These are phyloP conservation scores for Desmophyllum pertusum DNA, from an alignment of 92 coral and sea anemone genomes.

Conservation along the genomic window DNA sequence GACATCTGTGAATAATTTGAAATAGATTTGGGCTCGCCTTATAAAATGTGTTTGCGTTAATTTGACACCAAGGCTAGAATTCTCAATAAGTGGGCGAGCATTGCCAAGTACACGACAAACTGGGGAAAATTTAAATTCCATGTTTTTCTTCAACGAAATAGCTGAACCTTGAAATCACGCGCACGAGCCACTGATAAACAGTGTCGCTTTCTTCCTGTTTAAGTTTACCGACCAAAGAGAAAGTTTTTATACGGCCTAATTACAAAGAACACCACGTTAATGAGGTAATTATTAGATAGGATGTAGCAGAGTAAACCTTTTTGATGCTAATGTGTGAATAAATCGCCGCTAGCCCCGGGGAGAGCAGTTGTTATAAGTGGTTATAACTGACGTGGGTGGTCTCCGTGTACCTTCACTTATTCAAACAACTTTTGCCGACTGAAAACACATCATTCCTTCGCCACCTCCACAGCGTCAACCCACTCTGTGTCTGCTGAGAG, in stretches of 20 bases:
- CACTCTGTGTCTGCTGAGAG: slow-evolving; percentile 27
- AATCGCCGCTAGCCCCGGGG: slow-evolving; percentile 75
- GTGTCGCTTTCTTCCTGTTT: slow-evolving; percentile 63
- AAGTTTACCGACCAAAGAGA: slow-evolving; percentile 82
- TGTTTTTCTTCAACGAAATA: slow-evolving; percentile 5
- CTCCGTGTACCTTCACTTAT: slow-evolving; percentile 66
- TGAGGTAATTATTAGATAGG: slow-evolving; percentile 93
- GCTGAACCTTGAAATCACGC: neutral
- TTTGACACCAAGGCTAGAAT: slow-evolving; percentile 61
- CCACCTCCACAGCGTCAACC: slow-evolving; percentile 41
- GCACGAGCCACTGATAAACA: slow-evolving; percentile 24
- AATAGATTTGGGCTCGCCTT: slow-evolving; percentile 48
- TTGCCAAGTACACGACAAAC: neutral
- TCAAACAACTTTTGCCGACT: slow-evolving; percentile 69
- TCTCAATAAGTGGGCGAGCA: slow-evolving; percentile 16
- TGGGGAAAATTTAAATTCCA: slow-evolving; percentile 11
- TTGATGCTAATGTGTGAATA: slow-evolving; percentile 90
- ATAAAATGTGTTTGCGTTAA: slow-evolving; percentile 66
- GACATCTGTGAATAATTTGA: slow-evolving; percentile 72
- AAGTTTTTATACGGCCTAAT: slow-evolving; percentile 90
- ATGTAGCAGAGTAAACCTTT: slow-evolving; percentile 78
- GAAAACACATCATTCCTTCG: slow-evolving; percentile 46
- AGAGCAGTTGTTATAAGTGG: slow-evolving; percentile 73
- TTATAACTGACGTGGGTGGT: slow-evolving; percentile 87
- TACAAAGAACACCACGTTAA: slow-evolving; percentile 85